A percentile compares a stretch with the other conserved stretches of the same genome.
phyloP scores from a whole-genome alignment of 2,888 invertebrate genomes.

The Sylvicola fuscatus region DNA sequence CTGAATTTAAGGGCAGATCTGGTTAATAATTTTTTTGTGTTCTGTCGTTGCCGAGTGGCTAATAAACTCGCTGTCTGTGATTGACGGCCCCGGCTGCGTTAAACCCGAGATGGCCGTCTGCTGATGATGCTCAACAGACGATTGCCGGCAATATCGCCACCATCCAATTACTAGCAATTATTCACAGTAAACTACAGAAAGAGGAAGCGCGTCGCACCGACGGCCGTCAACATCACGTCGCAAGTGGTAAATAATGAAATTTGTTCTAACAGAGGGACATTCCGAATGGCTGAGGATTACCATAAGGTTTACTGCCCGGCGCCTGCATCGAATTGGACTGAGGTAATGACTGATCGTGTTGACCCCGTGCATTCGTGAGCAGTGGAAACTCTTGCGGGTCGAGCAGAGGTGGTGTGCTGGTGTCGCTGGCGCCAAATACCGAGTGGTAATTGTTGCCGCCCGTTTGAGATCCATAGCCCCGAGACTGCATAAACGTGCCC shows the following conservation, averaged over 20 bases:
- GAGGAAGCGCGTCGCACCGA: background rate
- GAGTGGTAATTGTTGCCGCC: conserved; percentile 51
- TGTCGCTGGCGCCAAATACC: conserved; percentile 48
- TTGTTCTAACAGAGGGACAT: background rate
- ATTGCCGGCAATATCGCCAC: background rate
- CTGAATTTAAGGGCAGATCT: conserved; percentile 24
- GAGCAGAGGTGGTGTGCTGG: conserved; percentile 59
- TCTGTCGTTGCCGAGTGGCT: too few relatives aligned
- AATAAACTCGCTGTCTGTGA: too few relatives aligned
- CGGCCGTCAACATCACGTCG: background rate
- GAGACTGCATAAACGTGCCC: conserved; percentile 37
- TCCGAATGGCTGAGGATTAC: conserved; percentile 27
- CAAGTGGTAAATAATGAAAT: conserved; percentile 1
- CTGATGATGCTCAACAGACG: too few relatives aligned
- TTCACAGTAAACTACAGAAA: background rate
- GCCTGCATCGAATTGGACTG: conserved; percentile 68
- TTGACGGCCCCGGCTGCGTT: too few relatives aligned
- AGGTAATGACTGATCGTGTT: conserved; percentile 56
- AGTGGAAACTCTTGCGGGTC: conserved; percentile 89
- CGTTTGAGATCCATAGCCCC: conserved; percentile 41
- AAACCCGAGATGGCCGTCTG: too few relatives aligned
- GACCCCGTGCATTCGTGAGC: conserved; percentile 52
- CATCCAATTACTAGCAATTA: background rate
- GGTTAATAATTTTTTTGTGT: too few relatives aligned
- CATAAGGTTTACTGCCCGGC: conserved; percentile 84